Percentiles rank a stretch among this genome's conserved stretches.
These are phyloP conservation scores for Ametastegia equiseti DNA, from an alignment of 2,888 invertebrate species.

Conservation along the genomic window DNA sequence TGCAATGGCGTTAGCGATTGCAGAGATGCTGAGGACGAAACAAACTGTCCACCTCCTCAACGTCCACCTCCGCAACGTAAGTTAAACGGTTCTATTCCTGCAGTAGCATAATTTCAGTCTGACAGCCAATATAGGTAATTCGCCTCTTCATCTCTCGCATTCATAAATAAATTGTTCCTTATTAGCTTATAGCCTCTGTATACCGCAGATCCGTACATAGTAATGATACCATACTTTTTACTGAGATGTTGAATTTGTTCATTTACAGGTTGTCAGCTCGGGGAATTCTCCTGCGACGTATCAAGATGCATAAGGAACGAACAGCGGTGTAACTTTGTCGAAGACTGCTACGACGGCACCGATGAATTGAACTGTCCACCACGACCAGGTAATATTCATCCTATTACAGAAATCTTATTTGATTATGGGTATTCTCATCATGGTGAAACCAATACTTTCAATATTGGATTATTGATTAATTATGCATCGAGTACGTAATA, in stretches of 20 bases:
- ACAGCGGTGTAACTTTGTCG: neutral
- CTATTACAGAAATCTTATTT: too few relatives aligned
- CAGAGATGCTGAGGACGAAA: constrained; percentile 80
- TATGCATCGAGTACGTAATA: too few relatives aligned
- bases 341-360: too few relatives aligned
- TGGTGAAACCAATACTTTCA: too few relatives aligned
- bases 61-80: too few relatives aligned
- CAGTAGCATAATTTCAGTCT: neutral
- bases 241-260: neutral
- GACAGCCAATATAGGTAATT: neutral
- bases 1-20: constrained; percentile 80
- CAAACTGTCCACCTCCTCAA: constrained; percentile 76
- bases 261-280: neutral
- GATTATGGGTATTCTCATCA: too few relatives aligned
- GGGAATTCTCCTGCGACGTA: neutral
- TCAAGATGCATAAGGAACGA: neutral
- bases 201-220: neutral
- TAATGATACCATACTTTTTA: too few relatives aligned
- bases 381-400: too few relatives aligned
- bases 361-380: too few relatives aligned
- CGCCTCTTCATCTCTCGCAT: neutral
- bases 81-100: constrained; percentile 8
- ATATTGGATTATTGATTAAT: too few relatives aligned
- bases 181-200: neutral
- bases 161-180: constrained; percentile 7